Evolutionary conservation across 2,113 vertebrate species (phyloP).

Genomic region (Fregata magnificens): DNA sequence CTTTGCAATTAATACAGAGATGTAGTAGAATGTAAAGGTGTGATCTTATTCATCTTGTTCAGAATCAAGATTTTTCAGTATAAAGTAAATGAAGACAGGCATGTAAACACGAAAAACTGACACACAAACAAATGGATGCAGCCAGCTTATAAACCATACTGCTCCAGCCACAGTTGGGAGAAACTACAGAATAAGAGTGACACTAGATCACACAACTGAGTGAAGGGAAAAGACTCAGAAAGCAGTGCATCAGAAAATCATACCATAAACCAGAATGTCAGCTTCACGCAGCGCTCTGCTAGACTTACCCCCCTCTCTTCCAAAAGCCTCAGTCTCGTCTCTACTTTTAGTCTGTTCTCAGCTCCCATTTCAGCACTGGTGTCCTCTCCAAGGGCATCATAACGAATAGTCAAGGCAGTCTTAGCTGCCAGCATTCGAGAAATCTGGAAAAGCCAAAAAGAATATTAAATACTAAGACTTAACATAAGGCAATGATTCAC

Average conservation of each 20-base stretch:
- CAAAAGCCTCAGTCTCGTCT: constrained; percentile 85
- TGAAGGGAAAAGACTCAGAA: neutral
- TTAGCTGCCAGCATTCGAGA: constrained; percentile 97
- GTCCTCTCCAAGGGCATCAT: constrained; percentile 94
- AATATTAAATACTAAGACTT: neutral
- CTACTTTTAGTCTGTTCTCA: constrained; percentile 94
- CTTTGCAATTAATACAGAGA: neutral
- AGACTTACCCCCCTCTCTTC: constrained; percentile 92
- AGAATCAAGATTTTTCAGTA: neutral
- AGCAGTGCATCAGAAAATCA: neutral
- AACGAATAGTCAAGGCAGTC: constrained; percentile 89
- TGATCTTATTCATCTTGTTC: neutral
- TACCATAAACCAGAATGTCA: neutral
- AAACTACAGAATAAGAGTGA: neutral
- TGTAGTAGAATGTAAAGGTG: neutral
- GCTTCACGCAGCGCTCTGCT: neutral
- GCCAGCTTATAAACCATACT: neutral
- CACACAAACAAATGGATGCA: neutral
- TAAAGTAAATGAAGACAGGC: neutral
- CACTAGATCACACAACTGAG: neutral
- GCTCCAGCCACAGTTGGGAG: neutral
- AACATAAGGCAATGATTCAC: neutral
- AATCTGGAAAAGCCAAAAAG: constrained; percentile 74
- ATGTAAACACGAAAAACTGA: neutral
- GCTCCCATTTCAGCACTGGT: constrained; percentile 90